Evolutionary conservation across 2,888 invertebrate genomes (phyloP), one percentile per base, ranked within the genome.

Genomic region (Cenopis cana): DNA sequence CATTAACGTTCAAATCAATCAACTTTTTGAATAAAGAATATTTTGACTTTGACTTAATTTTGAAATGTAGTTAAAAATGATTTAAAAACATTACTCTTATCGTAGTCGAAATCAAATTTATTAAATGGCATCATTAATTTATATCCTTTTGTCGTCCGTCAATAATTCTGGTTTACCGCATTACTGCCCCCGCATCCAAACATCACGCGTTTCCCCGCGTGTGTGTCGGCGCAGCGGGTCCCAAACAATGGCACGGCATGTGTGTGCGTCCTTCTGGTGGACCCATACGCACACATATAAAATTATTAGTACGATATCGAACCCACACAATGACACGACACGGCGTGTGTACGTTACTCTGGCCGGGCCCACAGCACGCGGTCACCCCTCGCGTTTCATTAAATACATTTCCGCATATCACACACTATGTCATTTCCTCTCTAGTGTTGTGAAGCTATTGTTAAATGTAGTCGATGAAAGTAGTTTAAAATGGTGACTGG

Each of bases 381-480:
- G 84, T 77, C 85, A 87, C 90, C 93, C 92, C 91, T 92, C 89
- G 86, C 85, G 86, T 92, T 93, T 91, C 89, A 93, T 93, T 93
- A 91, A 92, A 93, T 91, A 90, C 90, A 88, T 92, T 93, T 93
- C 93, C 93, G 93, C 92, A 89, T 93, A 93, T 93, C 93, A 93
- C 93, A 89, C 91, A 91, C 91, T 91, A 89, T 92, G 93, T 92
- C 91, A 93, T 93, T 93, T 93, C 92, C 92, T 88, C 79, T 85
- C 56, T 87, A 90, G 90, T 81, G 82, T 77, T 77, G 89, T 76
- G 76, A 20, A 24, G 36, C 46, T 49, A 71, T 67, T 67, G 61
- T 67, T 46, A 41, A n/a, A 10, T 18, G 20, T 56, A 18, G 36
- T 61, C 71, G 71, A 66, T 61, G 36, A 54, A 62, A 55, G 60